Percentiles rank a stretch among this genome's conserved stretches.
Evolutionary conservation across 2,113 vertebrate species (phyloP).

Genomic region (Panthera tigris): DNA sequence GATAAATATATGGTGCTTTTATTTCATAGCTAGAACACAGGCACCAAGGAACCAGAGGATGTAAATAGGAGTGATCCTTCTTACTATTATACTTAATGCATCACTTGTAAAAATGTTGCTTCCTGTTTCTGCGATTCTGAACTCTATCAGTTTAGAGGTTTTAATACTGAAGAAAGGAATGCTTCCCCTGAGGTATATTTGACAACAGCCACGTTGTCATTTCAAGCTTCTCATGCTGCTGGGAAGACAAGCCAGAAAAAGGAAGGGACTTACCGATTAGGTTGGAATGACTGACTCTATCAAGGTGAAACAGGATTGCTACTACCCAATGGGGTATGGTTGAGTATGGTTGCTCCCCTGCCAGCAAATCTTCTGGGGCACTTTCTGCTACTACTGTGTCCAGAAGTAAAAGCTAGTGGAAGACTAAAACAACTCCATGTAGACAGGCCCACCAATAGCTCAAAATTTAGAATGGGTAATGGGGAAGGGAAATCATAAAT

Average conservation of each 20-base stretch:
- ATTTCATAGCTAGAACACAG: background rate
- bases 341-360: background rate
- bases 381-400: background rate
- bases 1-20: conserved; percentile 22
- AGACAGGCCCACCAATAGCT: background rate
- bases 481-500: background rate
- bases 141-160: background rate
- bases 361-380: background rate
- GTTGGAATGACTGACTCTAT: background rate
- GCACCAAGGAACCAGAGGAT: background rate
- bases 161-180: conserved; percentile 21
- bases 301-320: background rate
- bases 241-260: background rate
- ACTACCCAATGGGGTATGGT: background rate
- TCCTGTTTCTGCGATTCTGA: background rate
- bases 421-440: background rate
- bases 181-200: background rate
- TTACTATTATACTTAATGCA: background rate
- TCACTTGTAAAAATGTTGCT: background rate
- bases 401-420: conserved; percentile 18
- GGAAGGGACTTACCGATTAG: background rate
- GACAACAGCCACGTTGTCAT: background rate
- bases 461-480: conserved; percentile 9
- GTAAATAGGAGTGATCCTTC: background rate
- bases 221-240: conserved; percentile 5